A percentile compares a stretch with the other conserved stretches of the same genome.
Conservation (phyloP, 2,888 invertebrate genomes). For the Isotomurus palustris region DNA sequence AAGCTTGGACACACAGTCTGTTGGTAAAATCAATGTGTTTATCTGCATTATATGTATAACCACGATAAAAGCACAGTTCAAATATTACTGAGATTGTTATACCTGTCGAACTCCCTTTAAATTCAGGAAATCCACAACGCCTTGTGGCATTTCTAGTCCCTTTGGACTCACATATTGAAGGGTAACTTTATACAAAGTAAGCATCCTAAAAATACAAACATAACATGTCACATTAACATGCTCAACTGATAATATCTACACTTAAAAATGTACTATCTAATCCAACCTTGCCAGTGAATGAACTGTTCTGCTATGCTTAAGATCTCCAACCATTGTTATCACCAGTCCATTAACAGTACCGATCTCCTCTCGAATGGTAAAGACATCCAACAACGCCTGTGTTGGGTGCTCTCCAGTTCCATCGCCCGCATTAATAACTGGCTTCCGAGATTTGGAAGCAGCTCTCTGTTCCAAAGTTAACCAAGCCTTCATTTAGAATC, state of each 20-base stretch:
- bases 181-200: conserved; percentile 90
- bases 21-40: neutral
- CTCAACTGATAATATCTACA: too few species aligned
- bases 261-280: too few species aligned
- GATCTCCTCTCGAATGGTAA: conserved; percentile 97
- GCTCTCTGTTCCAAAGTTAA: conserved; percentile 61
- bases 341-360: conserved; percentile 97
- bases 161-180: conserved; percentile 86
- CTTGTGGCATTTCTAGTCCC: conserved; percentile 75
- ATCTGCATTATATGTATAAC: neutral
- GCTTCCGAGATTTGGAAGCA: conserved; percentile 75
- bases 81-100: neutral
- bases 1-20: conserved; percentile 52
- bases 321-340: conserved; percentile 96
- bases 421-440: conserved; percentile 97
- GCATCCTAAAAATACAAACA: conserved; percentile 55
- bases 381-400: conserved; percentile 93
- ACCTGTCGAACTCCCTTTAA: conserved; percentile 72
- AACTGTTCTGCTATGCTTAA: conserved; percentile 96
- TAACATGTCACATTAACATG: too few species aligned
- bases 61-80: neutral
- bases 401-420: conserved; percentile 97
- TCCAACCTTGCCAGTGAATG: conserved; percentile 89
- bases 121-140: conserved; percentile 72
- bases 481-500: too few species aligned